These are phyloP conservation scores for Petrolisthes cinctipes DNA, from an alignment of 2,888 invertebrate genomes.

Conservation along the genomic window DNA sequence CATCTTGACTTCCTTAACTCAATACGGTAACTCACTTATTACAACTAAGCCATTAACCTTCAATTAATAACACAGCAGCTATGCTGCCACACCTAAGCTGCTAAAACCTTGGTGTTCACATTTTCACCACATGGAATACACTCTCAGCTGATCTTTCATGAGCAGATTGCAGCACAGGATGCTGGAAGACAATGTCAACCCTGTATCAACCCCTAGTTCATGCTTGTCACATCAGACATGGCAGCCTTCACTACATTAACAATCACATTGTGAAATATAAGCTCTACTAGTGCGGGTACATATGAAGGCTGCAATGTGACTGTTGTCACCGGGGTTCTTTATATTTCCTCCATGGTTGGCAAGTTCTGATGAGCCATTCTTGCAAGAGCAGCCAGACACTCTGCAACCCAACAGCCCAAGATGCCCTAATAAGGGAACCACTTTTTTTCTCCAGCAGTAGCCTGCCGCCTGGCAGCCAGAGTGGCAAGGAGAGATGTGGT, in stretches of 20 bases:
- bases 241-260: conserved; percentile 61
- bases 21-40: conserved; percentile 51
- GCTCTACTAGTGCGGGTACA: conserved; percentile 60
- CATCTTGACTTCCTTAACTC: conserved; percentile 62
- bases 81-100: conserved; percentile 61
- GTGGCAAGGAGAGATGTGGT: conserved; percentile 36
- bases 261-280: conserved; percentile 60
- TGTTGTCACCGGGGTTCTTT: conserved; percentile 44
- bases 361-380: conserved; percentile 41
- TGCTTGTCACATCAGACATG: conserved; percentile 41
- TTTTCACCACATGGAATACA: conserved; percentile 59
- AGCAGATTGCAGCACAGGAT: conserved; percentile 58
- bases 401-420: conserved; percentile 36
- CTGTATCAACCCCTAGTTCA: conserved; percentile 52
- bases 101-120: conserved; percentile 58
- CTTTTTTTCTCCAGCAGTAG: conserved; percentile 64
- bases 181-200: conserved; percentile 62
- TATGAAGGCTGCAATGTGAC: conserved; percentile 55
- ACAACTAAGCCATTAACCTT: conserved; percentile 62
- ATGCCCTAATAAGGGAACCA: conserved; percentile 64
- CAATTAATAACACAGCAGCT: conserved; percentile 61
- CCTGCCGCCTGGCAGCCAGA: conserved; percentile 53
- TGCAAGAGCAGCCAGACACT: conserved; percentile 41
- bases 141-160: conserved; percentile 59
- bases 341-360: conserved; percentile 46